Evolutionary conservation across 2,797 vertebrate genomes (phyloP), one percentile per base, ranked within the genome.

Genomic region (Hybognathus amarus): DNA sequence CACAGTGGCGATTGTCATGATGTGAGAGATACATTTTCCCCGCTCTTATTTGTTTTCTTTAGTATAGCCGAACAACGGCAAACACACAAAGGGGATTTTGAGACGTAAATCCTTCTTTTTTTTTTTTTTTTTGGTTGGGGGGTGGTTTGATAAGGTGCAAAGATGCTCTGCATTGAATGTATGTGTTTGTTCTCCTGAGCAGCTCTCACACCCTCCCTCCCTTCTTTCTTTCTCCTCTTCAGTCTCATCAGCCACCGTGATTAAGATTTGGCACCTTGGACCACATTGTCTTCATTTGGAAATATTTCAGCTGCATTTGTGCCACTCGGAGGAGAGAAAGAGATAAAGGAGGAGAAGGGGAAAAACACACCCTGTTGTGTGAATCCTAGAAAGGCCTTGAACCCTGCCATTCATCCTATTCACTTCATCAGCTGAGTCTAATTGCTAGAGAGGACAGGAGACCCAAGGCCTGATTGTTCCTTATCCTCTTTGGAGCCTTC

Each of bases 351-450:
- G 88, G 86, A 92, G 90, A 91, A 92, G 91, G 91, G 91, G 91
- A 91, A 93, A 94, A 92, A 94, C 96, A 96, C 96, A 96, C 96
- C 96, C 96, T 96, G 97, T 97, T 98, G 96, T 98, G 96, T 98
- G 97, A 97, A 96, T 96, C 95, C 94, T 94, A 91, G 95, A 97
- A 96, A 97, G 97, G 97, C 97, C 97, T 97, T 98, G 97, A 98
- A 98, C 97, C 95, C 95, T 96, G 96, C 96, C 97, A 98, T 98
- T 99, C 97, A 98, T 95, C 95, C 96, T 94, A 97, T 98, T 99
- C 97, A 98, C 96, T 96, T 96, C 97, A 97, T 98, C 97, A 98
- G 97, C 97, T 98, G 97, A 97, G 96, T 97, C 97, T 99, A 98
- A 98, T 98, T 98, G 97, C 97, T 96, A 97, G 95, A 98, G 97